Evolutionary conservation across 2,797 vertebrate species (phyloP).

Genomic region (Sphenodon punctatus): DNA sequence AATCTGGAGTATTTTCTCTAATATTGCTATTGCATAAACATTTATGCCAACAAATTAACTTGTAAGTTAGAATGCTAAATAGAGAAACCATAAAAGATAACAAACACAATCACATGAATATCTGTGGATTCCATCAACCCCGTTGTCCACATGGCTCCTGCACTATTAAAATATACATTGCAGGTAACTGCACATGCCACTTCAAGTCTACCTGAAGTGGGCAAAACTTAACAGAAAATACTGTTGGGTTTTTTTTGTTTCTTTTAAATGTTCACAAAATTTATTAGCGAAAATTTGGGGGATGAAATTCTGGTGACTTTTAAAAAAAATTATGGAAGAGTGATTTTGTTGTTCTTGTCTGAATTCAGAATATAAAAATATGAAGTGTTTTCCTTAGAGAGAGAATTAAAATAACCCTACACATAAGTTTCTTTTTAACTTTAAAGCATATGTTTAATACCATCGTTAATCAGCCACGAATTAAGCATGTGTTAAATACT

Average conservation of each 20-base stretch:
- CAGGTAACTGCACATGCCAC: neutral
- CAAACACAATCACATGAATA: neutral
- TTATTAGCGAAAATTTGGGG: no score
- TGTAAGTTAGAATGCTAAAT: neutral
- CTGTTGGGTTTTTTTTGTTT: no score
- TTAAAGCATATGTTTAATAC: neutral
- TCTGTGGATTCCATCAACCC: no score
- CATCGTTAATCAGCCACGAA: neutral
- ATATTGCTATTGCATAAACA: neutral
- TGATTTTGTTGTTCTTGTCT: no score
- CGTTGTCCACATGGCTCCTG: neutral
- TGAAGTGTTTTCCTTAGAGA: neutral
- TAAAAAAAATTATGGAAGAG: no score
- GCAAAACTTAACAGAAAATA: neutral
- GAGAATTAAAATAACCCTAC: neutral
- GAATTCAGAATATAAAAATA: neutral
- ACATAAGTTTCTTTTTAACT: neutral
- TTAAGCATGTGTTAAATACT: no score
- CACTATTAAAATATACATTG: neutral
- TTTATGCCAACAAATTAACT: neutral
- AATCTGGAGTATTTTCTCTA: neutral
- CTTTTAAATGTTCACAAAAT: no score
- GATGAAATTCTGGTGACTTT: no score
- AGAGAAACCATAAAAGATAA: neutral
- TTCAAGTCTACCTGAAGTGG: neutral